Evolutionary conservation across 2,797 vertebrate species (phyloP), one percentile per base, ranked within the genome.

Genomic region (Pangasius larnaudii): DNA sequence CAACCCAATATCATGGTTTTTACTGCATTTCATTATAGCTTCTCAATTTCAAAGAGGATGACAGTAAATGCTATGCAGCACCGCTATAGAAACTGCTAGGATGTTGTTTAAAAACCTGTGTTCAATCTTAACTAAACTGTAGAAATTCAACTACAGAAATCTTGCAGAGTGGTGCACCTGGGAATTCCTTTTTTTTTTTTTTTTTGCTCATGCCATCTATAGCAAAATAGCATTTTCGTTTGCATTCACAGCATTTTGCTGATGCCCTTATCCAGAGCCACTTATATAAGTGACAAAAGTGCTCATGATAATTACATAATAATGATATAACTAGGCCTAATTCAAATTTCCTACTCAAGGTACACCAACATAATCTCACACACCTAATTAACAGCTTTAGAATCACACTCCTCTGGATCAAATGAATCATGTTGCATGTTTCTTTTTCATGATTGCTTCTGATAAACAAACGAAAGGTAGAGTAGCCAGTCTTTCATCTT

Each of bases 221-320:
- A 42, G 13, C 5, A 61, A 61, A 16, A 42, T 16, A 61, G 14
- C 19, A 33, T 56, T 33, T 84, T 67, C 0, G 0, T 67, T 67
- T 51, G 18, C 9, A 65, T 51, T 67, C 61, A 84, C 16, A 51
- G 82, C 18, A 33, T 69, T 84, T 67, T 67, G 18, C 8, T 49
- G 11, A 61, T 16, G 33, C 56, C 36, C 2, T 81, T 82, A 46
- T 49, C 5, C 30, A 53, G n/a, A 67, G 36, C 7, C 58, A 67
- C 61, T 84, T 84, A 84, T 30, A 53, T 69, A 84, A 69, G 18
- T 46, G 58, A 82, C 59, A 82, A 82, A 63, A 81, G 58, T 51
- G 5, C 9, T 84, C n/a, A 22, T 33, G 46, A 53, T 36, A 9
- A 69, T 53, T 69, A 33, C 46, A 24, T 36, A 14, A 67, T 53